Evolutionary conservation across 2,888 invertebrate species (phyloP).

Genomic region (Polylopha cassiicola): DNA sequence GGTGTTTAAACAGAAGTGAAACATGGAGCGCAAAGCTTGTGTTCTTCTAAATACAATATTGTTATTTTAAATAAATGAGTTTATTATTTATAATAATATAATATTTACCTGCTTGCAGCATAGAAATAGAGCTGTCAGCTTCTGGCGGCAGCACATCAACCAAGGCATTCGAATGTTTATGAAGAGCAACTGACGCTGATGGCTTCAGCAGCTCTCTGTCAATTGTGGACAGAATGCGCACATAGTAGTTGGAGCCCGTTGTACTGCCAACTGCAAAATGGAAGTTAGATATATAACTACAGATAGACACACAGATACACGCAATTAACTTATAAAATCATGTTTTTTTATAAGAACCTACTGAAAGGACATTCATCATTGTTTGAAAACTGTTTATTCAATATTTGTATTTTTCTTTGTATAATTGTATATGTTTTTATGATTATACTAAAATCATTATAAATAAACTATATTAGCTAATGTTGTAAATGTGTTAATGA

Average conservation of each 20-base stretch:
- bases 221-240: conserved; percentile 97
- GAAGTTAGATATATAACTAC: background rate
- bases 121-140: conserved; percentile 99
- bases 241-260: conserved; percentile 99
- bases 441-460: background rate
- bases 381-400: no score
- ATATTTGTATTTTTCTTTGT: no score
- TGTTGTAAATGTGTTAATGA: no score
- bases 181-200: conserved; percentile 98
- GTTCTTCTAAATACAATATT: no score
- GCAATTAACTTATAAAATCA: no score
- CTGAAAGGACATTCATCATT: no score
- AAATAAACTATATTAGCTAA: background rate
- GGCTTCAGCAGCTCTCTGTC: conserved; percentile 98
- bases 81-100: background rate
- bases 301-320: no score
- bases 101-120: conserved; percentile 90
- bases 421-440: background rate
- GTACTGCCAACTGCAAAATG: conserved; percentile 90
- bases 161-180: conserved; percentile 99
- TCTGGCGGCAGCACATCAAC: conserved; percentile 99
- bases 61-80: background rate
- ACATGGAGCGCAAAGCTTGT: no score
- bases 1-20: no score
- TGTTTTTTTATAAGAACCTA: no score